A percentile compares a stretch with the other conserved stretches of the same genome.
Conservation (phyloP, 2,888 invertebrate genomes). For the Melipona bicolor region DNA sequence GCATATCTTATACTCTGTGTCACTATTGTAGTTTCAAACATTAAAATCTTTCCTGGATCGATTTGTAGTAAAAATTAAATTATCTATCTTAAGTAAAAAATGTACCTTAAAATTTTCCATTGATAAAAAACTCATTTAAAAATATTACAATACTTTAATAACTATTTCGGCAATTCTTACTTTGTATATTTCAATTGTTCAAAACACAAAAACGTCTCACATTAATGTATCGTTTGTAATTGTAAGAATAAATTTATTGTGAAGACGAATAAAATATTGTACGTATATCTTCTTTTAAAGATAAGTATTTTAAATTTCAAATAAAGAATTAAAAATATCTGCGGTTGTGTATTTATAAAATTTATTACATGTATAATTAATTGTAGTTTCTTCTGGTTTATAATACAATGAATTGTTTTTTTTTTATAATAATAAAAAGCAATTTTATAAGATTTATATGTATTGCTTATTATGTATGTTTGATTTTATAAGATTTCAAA, state of each 20-base stretch:
- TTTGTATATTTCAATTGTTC: slow-evolving; percentile 31
- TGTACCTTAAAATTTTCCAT: slow-evolving; percentile 45
- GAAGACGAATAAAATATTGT: slow-evolving; percentile 1
- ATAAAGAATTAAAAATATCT: not conserved
- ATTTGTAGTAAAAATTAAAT: slow-evolving; percentile 21
- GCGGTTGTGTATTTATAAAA: not conserved
- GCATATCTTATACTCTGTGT: slow-evolving; percentile 34
- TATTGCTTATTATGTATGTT: not conserved
- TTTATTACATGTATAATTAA: not conserved
- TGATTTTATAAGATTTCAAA: not conserved
- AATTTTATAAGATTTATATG: too few relatives aligned
- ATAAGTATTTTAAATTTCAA: too few relatives aligned
- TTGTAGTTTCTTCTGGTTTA: not conserved
- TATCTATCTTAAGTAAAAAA: slow-evolving; percentile 30
- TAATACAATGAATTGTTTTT: not conserved
- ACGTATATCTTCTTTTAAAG: not conserved
- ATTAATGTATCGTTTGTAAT: slow-evolving; percentile 53
- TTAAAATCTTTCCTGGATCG: slow-evolving; percentile 1
- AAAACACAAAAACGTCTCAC: slow-evolving; percentile 43
- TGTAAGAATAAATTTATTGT: slow-evolving; percentile 47
- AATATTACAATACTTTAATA: slow-evolving; percentile 26
- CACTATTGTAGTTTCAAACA: slow-evolving; percentile 5
- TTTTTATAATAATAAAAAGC: not conserved
- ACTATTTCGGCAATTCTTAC: slow-evolving; percentile 32
- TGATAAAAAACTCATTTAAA: slow-evolving; percentile 16